phyloP scores from a whole-genome alignment of 2,113 vertebrate species.

The Cervus canadensis region DNA sequence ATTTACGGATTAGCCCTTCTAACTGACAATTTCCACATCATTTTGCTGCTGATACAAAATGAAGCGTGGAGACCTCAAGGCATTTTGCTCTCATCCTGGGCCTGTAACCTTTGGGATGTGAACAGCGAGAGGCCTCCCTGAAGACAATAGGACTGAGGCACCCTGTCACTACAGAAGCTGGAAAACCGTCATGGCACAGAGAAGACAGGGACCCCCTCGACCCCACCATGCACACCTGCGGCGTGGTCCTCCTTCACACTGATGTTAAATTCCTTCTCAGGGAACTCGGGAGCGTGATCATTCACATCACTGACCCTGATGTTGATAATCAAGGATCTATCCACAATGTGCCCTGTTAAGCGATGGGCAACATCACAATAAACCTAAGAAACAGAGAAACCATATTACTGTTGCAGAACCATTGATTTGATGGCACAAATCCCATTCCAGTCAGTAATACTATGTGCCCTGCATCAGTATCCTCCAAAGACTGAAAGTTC shows the following conservation, averaged over 20 bases:
- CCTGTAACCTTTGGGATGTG: neutral
- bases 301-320: slow-evolving; percentile 84
- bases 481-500: neutral
- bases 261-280: neutral
- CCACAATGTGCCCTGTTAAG: neutral
- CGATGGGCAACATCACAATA: slow-evolving; percentile 75
- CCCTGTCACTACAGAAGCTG: neutral
- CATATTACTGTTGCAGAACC: neutral
- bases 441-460: rapidly evolving
- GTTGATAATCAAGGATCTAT: slow-evolving; percentile 82
- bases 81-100: neutral
- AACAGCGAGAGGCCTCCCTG: neutral
- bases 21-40: neutral
- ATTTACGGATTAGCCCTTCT: neutral
- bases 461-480: neutral
- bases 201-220: neutral
- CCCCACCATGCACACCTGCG: neutral
- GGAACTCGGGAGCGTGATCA: slow-evolving; percentile 83
- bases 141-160: neutral
- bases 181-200: neutral
- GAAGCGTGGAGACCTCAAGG: neutral
- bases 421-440: rapidly evolving
- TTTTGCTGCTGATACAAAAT: neutral
- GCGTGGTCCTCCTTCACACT: slow-evolving; percentile 74
- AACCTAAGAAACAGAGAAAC: slow-evolving; percentile 74